Percentiles rank a stretch among this genome's conserved stretches.
phyloP scores from a whole-genome alignment of 2,797 vertebrate genomes.

The Pseudotriccus pelzelni region DNA sequence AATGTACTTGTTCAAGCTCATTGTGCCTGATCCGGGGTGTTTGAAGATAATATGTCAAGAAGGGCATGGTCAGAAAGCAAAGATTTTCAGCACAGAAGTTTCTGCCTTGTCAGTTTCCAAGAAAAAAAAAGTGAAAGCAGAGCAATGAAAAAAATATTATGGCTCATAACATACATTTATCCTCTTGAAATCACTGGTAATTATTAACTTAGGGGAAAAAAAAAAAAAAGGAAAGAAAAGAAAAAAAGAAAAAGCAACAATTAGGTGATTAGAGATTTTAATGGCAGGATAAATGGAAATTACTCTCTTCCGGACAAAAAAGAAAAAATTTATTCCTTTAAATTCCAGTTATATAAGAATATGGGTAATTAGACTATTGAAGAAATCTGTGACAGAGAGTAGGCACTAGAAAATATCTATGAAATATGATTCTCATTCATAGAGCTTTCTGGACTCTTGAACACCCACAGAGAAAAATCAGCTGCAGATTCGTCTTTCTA shows the following conservation, averaged over 20 bases:
- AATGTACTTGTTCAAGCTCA: neutral
- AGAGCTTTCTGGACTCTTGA: constrained; percentile 38
- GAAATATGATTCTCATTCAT: constrained; percentile 60
- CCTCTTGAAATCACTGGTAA: neutral
- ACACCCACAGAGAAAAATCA: constrained; percentile 59
- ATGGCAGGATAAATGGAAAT: neutral
- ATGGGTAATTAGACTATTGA: constrained; percentile 33
- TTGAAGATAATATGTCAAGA: neutral
- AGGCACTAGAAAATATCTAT: constrained; percentile 53
- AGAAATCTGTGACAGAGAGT: constrained; percentile 43
- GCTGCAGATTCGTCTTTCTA: constrained; percentile 27
- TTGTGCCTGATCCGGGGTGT: neutral
- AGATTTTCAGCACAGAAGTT: neutral
- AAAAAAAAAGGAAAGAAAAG: neutral
- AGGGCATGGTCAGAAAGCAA: neutral
- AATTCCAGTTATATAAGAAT: constrained; percentile 46
- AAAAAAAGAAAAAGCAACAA: neutral
- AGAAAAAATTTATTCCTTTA: neutral
- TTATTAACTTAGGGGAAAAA: neutral
- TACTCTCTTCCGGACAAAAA: neutral
- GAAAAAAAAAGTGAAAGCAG: neutral
- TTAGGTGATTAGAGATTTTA: neutral
- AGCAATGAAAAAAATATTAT: neutral
- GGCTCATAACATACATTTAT: neutral
- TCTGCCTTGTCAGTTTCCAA: neutral